Evolutionary conservation across 2,797 vertebrate species (phyloP).

Genomic region (Danio jaintianensis): DNA sequence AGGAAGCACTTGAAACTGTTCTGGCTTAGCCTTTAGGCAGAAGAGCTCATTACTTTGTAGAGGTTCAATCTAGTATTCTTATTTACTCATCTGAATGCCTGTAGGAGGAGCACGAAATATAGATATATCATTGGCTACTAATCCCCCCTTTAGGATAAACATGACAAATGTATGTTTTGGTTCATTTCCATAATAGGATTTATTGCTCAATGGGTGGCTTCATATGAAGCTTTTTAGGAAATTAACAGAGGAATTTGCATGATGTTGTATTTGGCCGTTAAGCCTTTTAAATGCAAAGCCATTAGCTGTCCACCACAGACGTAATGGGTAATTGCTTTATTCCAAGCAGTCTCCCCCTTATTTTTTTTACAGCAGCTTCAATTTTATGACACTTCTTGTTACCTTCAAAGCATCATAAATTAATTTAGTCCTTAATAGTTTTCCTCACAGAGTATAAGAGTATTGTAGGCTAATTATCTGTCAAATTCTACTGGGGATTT

Average conservation of each 20-base stretch:
- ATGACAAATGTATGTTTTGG: conserved; percentile 53
- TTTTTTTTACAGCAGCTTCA: conserved; percentile 4
- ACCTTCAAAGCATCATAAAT: neutral
- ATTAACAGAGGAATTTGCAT: conserved; percentile 12
- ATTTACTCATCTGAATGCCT: conserved; percentile 7
- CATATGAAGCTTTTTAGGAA: conserved; percentile 25
- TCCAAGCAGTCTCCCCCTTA: neutral
- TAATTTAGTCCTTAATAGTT: neutral
- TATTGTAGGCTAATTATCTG: neutral
- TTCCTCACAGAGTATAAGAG: neutral
- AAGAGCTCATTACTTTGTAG: conserved; percentile 8
- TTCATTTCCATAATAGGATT: conserved; percentile 39
- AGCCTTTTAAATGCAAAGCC: conserved; percentile 29
- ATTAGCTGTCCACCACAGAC: conserved; percentile 32
- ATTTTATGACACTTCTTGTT: neutral
- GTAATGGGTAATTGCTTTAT: conserved; percentile 27
- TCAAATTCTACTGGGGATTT: neutral
- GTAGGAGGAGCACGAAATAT: neutral
- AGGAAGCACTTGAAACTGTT: conserved; percentile 19
- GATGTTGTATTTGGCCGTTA: conserved; percentile 2
- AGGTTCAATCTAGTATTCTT: conserved; percentile 1
- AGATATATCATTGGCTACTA: conserved; percentile 29
- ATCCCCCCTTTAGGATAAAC: conserved; percentile 22
- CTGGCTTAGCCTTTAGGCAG: neutral
- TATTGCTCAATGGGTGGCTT: conserved; percentile 15